Evolutionary conservation across 2,113 vertebrate species (phyloP).

Genomic region (Mus pahari): DNA sequence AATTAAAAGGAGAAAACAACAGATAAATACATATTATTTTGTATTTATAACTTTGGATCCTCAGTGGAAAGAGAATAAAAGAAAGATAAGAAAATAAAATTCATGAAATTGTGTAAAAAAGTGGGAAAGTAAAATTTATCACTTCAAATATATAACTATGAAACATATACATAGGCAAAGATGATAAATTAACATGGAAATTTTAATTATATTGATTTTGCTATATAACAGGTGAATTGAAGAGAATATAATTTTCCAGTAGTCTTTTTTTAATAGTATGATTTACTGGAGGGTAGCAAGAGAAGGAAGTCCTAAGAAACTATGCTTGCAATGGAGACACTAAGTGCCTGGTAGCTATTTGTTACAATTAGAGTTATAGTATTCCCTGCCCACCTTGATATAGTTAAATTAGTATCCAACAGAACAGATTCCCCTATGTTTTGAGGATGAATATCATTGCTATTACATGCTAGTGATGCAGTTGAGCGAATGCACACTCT

Average conservation of each 20-base stretch:
- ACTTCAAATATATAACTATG: neutral
- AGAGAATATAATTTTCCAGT: neutral
- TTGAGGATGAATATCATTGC: neutral
- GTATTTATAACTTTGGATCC: neutral
- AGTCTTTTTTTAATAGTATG: slow-evolving; percentile 5
- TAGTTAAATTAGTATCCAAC: neutral
- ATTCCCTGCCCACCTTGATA: neutral
- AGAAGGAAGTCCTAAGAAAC: neutral
- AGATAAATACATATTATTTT: neutral
- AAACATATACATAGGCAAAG: neutral
- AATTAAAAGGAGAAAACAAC: neutral
- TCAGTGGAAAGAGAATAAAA: neutral
- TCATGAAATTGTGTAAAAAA: slow-evolving; percentile 1
- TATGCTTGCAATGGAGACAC: neutral
- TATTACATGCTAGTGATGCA: neutral
- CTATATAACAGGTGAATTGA: neutral
- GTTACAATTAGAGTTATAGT: neutral
- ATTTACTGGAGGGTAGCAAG: neutral
- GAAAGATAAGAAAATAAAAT: neutral
- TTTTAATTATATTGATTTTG: neutral
- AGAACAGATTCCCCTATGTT: neutral
- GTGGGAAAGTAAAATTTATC: neutral
- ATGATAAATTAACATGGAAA: slow-evolving; percentile 6
- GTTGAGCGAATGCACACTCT: neutral
- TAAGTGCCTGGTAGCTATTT: neutral